These are phyloP conservation scores for Theropithecus gelada DNA, from an alignment of 2,113 vertebrate species.

Conservation along the genomic window DNA sequence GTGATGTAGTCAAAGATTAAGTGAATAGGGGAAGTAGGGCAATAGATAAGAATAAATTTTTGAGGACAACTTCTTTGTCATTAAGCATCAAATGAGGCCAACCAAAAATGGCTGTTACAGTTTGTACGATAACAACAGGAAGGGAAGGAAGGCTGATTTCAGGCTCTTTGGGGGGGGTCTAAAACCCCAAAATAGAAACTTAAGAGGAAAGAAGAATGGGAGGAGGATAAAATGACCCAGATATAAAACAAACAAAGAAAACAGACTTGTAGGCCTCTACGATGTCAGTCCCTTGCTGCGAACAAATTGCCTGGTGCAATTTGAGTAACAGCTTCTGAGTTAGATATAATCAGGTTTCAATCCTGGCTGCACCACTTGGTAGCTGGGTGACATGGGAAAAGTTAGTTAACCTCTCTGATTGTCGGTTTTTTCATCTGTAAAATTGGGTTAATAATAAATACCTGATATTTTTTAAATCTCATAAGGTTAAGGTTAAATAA, in stretches of 20 bases:
- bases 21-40: fast-evolving
- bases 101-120: not conserved
- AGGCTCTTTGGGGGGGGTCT: not conserved
- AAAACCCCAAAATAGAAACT: not conserved
- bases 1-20: fast-evolving
- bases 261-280: not conserved
- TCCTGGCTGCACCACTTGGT: not conserved
- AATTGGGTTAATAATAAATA: not conserved
- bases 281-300: not conserved
- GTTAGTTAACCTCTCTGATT: not conserved
- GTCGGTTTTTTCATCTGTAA: not conserved
- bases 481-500: not conserved
- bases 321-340: not conserved
- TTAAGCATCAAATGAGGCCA: not conserved
- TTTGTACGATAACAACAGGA: not conserved
- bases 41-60: not conserved
- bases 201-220: not conserved
- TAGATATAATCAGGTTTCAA: not conserved
- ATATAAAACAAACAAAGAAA: not conserved
- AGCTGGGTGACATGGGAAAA: not conserved
- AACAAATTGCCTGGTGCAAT: not conserved
- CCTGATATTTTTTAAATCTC: not conserved
- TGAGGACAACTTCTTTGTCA: not conserved
- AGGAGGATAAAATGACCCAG: not conserved
- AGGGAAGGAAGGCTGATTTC: not conserved